Evolutionary conservation across 2,888 invertebrate genomes (phyloP).

Genomic region (Atethmia centrago): DNA sequence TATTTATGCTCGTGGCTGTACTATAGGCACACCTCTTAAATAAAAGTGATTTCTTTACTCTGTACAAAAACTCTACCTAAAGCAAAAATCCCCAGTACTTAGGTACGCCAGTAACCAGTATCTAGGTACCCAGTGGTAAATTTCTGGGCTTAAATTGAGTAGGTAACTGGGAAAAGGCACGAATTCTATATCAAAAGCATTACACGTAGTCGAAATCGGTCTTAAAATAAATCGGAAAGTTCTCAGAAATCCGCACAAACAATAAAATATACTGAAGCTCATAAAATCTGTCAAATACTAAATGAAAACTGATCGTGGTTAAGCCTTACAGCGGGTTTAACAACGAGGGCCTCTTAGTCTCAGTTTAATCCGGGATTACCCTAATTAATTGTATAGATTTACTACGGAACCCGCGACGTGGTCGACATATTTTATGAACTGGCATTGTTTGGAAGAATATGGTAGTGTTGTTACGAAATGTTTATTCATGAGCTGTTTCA

Average conservation of each 20-base stretch:
- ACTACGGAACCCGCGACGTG: slow-evolving; percentile 32
- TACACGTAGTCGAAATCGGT: background rate
- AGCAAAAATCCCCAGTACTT: too few relatives aligned
- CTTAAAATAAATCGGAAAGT: background rate
- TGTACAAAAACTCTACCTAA: background rate
- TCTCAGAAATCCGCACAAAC: background rate
- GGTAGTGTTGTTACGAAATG: background rate
- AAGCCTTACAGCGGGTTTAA: slow-evolving; percentile 32
- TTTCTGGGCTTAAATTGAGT: too few relatives aligned
- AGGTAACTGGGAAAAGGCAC: background rate
- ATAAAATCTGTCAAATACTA: slow-evolving; percentile 39
- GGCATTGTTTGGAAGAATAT: slow-evolving; percentile 25
- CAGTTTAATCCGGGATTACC: slow-evolving; percentile 56
- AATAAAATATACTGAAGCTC: slow-evolving; percentile 30
- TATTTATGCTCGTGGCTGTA: too few relatives aligned
- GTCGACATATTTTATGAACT: slow-evolving; percentile 32
- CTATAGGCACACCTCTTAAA: too few relatives aligned
- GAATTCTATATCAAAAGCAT: background rate
- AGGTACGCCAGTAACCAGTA: too few relatives aligned
- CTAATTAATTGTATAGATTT: slow-evolving; percentile 65
- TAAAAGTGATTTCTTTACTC: background rate
- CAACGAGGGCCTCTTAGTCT: slow-evolving; percentile 41
- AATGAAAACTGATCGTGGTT: slow-evolving; percentile 44
- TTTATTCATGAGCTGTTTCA: background rate
- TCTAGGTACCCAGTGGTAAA: too few relatives aligned